Conservation (phyloP, 92 coral and sea anemone species). For the Micromussa lordhowensis region DNA sequence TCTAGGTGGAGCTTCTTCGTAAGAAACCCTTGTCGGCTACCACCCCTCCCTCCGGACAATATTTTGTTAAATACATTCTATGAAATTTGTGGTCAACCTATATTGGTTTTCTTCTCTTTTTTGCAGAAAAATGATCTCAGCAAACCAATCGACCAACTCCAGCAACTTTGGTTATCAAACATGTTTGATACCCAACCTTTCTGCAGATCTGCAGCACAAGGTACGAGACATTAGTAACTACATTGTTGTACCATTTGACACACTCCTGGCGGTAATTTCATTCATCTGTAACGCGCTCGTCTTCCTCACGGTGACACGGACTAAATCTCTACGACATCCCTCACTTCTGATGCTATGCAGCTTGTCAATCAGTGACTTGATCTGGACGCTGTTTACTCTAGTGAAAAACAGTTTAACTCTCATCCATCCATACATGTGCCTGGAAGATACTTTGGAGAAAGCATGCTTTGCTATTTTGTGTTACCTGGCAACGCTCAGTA, state of each 20-base stretch:
- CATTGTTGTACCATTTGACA: neutral
- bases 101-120: neutral
- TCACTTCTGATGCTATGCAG: conserved; percentile 6
- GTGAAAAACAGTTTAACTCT: neutral
- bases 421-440: neutral
- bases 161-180: neutral
- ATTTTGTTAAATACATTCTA: too few relatives aligned
- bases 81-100: neutral
- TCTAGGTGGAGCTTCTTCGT: too few relatives aligned
- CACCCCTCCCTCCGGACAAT: too few relatives aligned
- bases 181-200: neutral
- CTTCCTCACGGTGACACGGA: neutral
- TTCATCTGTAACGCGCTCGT: neutral
- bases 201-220: neutral
- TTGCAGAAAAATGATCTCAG: neutral
- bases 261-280: neutral
- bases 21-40: too few relatives aligned
- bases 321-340: neutral
- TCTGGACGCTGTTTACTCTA: neutral
- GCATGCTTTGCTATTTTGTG: neutral
- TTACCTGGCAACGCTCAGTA: neutral
- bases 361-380: neutral
- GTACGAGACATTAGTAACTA: neutral
- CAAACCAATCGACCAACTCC: neutral
- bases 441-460: neutral